phyloP scores from a whole-genome alignment of 2,888 invertebrate species.

The Pristionchus japonicus region DNA sequence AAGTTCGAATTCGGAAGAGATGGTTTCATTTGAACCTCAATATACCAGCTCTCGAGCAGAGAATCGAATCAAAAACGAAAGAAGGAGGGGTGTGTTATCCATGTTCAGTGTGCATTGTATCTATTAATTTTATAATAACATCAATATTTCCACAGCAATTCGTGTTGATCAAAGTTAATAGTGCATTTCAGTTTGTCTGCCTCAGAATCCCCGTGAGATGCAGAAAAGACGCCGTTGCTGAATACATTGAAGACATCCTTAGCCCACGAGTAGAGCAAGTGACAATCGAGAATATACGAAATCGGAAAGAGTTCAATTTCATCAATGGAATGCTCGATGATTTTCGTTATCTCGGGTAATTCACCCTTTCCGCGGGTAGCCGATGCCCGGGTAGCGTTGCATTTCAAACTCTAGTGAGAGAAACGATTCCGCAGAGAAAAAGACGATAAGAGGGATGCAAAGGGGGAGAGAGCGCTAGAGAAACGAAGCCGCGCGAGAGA shows the following conservation, averaged over 20 bases:
- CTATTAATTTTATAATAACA: no score
- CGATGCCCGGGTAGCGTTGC: no score
- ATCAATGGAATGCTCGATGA: neutral
- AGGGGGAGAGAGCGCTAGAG: no score
- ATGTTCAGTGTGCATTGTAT: no score
- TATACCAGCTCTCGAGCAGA: neutral
- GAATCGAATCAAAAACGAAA: neutral
- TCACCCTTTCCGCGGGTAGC: no score
- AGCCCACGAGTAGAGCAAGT: neutral
- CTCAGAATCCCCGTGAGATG: neutral
- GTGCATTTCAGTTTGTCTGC: neutral
- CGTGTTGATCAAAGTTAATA: no score
- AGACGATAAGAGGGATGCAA: no score
- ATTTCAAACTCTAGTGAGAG: no score
- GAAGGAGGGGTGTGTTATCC: neutral
- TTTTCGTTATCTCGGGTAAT: no score
- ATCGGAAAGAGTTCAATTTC: neutral
- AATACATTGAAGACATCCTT: neutral
- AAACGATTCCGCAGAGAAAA: no score
- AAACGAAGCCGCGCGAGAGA: no score
- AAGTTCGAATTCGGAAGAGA: neutral
- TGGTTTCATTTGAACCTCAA: neutral
- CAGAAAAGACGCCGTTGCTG: neutral
- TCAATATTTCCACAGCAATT: no score
- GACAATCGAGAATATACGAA: neutral